A percentile compares a stretch with the other conserved stretches of the same genome.
Conservation (phyloP, 2,888 invertebrate species). For the Coelopa pilipes region DNA sequence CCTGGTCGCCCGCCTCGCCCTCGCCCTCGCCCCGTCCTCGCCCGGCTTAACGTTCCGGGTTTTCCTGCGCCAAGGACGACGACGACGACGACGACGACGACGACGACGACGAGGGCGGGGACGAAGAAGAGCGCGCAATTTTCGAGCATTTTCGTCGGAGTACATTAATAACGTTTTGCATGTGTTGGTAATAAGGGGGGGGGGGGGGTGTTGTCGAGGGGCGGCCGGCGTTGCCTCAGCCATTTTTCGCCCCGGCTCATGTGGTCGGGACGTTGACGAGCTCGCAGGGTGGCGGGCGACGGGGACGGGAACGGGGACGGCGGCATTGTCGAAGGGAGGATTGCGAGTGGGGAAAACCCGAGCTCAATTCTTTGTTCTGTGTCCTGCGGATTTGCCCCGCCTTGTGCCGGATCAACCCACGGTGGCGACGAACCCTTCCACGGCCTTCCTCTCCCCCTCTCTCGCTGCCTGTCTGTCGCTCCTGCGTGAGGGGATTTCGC, state of each 20-base stretch:
- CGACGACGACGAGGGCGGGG: too few relatives aligned
- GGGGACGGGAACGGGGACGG: too few relatives aligned
- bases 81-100: too few relatives aligned
- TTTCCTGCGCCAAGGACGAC: too few relatives aligned
- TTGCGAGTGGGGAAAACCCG: not conserved
- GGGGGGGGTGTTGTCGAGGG: too few relatives aligned
- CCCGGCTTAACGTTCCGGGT: too few relatives aligned
- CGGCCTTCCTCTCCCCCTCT: not conserved
- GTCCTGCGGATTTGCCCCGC: not conserved
- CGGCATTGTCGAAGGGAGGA: too few relatives aligned
- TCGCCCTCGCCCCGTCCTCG: too few relatives aligned
- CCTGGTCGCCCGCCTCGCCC: too few relatives aligned
- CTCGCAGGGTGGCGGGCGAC: not conserved
- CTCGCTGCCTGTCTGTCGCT: not conserved
- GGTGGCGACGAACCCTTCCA: not conserved
- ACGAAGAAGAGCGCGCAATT: not conserved
- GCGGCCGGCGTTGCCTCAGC: not conserved
- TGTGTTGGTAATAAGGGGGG: constrained; percentile 24
- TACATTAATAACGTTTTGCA: constrained; percentile 26
- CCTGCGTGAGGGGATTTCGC: not conserved
- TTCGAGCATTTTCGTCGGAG: not conserved
- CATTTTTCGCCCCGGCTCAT: not conserved
- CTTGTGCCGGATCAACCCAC: not conserved
- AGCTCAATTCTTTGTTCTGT: not conserved
- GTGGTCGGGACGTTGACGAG: not conserved